Conservation (phyloP, 2,113 vertebrate species). For the Sander vitreus region DNA sequence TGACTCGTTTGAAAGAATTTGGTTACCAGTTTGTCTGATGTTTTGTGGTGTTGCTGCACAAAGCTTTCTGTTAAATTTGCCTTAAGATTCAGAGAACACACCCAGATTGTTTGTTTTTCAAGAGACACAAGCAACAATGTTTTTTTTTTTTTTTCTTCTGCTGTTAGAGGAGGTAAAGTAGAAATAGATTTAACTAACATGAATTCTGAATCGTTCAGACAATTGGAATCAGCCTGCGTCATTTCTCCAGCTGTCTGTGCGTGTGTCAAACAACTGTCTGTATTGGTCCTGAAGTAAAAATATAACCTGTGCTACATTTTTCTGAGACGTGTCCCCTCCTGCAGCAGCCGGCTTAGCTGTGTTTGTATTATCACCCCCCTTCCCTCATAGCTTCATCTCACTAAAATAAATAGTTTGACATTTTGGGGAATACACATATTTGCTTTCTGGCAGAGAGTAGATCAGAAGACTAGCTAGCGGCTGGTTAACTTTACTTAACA, state of each 20-base stretch:
- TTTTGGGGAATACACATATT: background rate
- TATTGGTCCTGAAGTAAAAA: conserved; percentile 23
- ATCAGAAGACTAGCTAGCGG: background rate
- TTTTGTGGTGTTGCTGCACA: conserved; percentile 23
- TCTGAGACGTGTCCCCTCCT: background rate
- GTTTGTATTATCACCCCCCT: conserved; percentile 21
- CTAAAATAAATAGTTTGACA: conserved; percentile 27
- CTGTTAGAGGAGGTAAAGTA: conserved; percentile 32
- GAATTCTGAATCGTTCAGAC: conserved; percentile 37
- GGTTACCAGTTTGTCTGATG: conserved; percentile 14
- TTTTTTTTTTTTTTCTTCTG: background rate
- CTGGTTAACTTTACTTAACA: background rate
- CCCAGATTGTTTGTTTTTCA: conserved; percentile 25
- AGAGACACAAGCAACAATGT: background rate
- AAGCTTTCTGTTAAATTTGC: conserved; percentile 63
- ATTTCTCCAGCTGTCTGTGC: conserved; percentile 56
- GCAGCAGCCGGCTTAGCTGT: conserved; percentile 3
- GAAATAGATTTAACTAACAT: conserved; percentile 23
- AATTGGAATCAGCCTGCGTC: conserved; percentile 48
- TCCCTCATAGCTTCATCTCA: conserved; percentile 29
- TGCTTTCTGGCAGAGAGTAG: background rate
- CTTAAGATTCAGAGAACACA: conserved; percentile 62
- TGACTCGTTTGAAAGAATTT: conserved; percentile 13
- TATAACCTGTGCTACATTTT: conserved; percentile 25
- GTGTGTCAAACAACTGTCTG: conserved; percentile 48